These are phyloP conservation scores for Bostrychus sinensis DNA, from an alignment of 2,113 vertebrate genomes.

Conservation along the genomic window DNA sequence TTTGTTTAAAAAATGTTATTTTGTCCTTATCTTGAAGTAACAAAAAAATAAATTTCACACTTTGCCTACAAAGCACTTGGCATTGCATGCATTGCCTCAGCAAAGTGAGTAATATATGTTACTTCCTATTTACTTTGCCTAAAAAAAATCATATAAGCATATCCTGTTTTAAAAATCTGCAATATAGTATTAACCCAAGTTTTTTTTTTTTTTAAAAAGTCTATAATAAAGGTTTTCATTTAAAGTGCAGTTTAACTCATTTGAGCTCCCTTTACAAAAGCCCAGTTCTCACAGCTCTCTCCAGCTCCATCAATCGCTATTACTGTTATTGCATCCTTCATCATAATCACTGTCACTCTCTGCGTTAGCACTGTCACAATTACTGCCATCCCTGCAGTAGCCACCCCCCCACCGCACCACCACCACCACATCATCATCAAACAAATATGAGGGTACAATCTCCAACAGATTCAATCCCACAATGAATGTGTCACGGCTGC, in stretches of 20 bases:
- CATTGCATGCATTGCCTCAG: too few species aligned
- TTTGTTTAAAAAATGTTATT: too few species aligned
- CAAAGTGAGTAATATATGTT: too few species aligned
- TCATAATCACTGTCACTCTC: slow-evolving; percentile 46
- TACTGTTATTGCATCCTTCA: slow-evolving; percentile 32
- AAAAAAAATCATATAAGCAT: too few species aligned
- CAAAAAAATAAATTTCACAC: too few species aligned
- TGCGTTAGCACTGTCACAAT: slow-evolving; percentile 27
- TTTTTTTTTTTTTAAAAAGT: too few species aligned
- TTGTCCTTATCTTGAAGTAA: too few species aligned
- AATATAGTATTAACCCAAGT: too few species aligned
- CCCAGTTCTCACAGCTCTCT: not conserved
- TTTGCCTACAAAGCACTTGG: too few species aligned
- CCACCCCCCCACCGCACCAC: slow-evolving; percentile 16
- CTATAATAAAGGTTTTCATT: not conserved
- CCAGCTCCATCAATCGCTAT: slow-evolving; percentile 15
- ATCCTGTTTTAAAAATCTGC: too few species aligned
- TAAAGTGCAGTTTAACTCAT: not conserved
- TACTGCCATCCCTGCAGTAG: not conserved
- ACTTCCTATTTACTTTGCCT: too few species aligned
- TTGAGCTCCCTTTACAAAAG: not conserved
- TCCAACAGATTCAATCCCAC: slow-evolving; percentile 20
- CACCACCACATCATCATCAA: not conserved
- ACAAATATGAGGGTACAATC: slow-evolving; percentile 34
- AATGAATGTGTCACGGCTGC: slow-evolving; percentile 10